Conservation (phyloP, 2,113 vertebrate genomes). For the Strix uralensis region DNA sequence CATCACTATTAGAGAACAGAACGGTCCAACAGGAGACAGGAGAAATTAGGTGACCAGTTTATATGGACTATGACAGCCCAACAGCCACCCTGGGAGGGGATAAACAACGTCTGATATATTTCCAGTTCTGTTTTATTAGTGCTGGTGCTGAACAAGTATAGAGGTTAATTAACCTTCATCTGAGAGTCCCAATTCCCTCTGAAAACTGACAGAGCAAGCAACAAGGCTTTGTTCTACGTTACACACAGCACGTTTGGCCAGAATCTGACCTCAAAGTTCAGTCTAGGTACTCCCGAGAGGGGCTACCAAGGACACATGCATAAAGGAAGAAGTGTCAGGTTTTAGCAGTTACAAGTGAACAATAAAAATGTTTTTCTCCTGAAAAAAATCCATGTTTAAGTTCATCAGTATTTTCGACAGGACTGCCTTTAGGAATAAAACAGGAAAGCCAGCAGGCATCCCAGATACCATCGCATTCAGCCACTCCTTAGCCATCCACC, state of each 20-base stretch:
- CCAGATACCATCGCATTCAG: not conserved
- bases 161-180: not conserved
- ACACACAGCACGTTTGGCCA: not conserved
- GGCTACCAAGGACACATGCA: not conserved
- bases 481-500: not conserved
- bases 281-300: not conserved
- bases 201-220: not conserved
- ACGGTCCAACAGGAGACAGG: accelerated
- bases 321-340: not conserved
- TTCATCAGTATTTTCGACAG: not conserved
- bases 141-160: not conserved
- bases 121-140: not conserved
- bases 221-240: not conserved
- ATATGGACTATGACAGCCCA: not conserved
- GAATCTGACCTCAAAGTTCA: not conserved
- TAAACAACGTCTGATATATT: not conserved
- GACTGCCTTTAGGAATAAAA: not conserved
- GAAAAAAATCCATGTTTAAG: not conserved
- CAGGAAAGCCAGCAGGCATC: not conserved
- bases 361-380: not conserved
- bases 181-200: not conserved
- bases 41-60: not conserved
- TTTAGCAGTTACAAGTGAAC: not conserved
- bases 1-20: not conserved
- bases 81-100: not conserved